phyloP scores from a whole-genome alignment of 1,140 invertebrate species.

The Musca domestica region DNA sequence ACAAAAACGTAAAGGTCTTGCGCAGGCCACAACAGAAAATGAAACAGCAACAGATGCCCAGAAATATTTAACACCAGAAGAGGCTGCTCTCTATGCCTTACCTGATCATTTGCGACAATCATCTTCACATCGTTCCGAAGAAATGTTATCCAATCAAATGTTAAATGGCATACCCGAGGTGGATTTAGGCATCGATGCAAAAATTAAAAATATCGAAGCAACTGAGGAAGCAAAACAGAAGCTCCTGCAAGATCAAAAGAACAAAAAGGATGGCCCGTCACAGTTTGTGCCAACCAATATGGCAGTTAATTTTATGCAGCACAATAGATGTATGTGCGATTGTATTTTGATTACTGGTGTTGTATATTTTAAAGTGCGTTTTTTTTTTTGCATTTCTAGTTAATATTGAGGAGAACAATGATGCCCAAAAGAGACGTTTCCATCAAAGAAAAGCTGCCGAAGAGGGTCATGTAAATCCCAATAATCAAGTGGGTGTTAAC shows the following conservation, averaged over 20 bases:
- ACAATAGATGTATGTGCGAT: slow-evolving; percentile 90
- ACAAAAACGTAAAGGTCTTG: slow-evolving; percentile 76
- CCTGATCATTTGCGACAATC: slow-evolving; percentile 84
- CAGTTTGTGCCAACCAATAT: slow-evolving; percentile 97
- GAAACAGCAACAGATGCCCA: slow-evolving; percentile 48
- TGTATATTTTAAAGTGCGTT: slow-evolving; percentile 17
- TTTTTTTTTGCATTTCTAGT: slow-evolving; percentile 58
- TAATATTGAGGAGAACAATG: slow-evolving; percentile 72
- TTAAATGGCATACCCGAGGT: slow-evolving; percentile 99
- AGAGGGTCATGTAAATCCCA: slow-evolving; percentile 47
- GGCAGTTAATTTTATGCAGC: slow-evolving; percentile 97
- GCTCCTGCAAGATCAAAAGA: slow-evolving; percentile 81
- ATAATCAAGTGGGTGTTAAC: slow-evolving; percentile 52
- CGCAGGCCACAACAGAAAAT: slow-evolving; percentile 44
- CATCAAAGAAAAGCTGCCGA: slow-evolving; percentile 55
- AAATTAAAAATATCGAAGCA: slow-evolving; percentile 96
- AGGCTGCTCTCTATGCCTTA: slow-evolving; percentile 78
- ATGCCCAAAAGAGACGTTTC: slow-evolving; percentile 53
- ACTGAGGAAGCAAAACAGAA: slow-evolving; percentile 96
- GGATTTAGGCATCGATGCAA: slow-evolving; percentile 96
- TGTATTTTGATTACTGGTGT: not conserved
- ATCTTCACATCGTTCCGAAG: slow-evolving; percentile 83
- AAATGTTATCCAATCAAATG: slow-evolving; percentile 99
- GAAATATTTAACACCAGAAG: slow-evolving; percentile 80
- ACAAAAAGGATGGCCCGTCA: slow-evolving; percentile 90